These are phyloP conservation scores for Caenorhabditis doughertyi DNA, from an alignment of 2,888 invertebrate genomes.

Conservation along the genomic window DNA sequence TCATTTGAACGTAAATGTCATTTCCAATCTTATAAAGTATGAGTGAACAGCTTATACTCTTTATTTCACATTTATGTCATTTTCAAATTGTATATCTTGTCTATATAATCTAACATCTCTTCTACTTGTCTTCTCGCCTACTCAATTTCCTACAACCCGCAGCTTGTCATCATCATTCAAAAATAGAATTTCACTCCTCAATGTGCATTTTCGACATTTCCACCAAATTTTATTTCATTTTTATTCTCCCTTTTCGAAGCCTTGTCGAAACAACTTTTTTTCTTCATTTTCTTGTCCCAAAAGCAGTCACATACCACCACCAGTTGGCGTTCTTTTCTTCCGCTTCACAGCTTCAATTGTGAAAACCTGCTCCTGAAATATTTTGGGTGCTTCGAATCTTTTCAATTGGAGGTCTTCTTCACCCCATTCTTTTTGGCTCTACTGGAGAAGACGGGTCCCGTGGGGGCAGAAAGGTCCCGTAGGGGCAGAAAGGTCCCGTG, in stretches of 20 bases:
- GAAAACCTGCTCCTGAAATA: slow-evolving; percentile 38
- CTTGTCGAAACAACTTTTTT: slow-evolving; percentile 15
- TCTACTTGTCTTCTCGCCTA: slow-evolving; percentile 41
- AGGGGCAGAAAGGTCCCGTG: no score
- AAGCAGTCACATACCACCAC: slow-evolving; percentile 30
- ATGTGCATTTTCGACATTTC: slow-evolving; percentile 19
- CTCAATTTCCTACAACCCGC: slow-evolving; percentile 46
- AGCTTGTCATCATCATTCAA: slow-evolving; percentile 56
- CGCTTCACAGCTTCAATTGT: slow-evolving; percentile 51
- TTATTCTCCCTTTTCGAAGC: slow-evolving; percentile 6
- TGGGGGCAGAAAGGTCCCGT: no score
- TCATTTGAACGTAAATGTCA: not conserved
- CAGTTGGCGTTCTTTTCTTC: slow-evolving; percentile 52
- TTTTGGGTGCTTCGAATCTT: not conserved
- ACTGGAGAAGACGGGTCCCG: no score
- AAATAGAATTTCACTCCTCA: slow-evolving; percentile 49
- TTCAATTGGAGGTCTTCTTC: not conserved
- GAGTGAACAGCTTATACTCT: slow-evolving; percentile 4
- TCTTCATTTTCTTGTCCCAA: slow-evolving; percentile 11
- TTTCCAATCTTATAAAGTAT: not conserved
- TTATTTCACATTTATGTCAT: not conserved
- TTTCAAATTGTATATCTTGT: slow-evolving; percentile 33
- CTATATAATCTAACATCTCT: slow-evolving; percentile 22
- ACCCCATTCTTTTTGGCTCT: not conserved
- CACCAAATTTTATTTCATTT: slow-evolving; percentile 59